Base-by-base conservation (phyloP, 2,113 vertebrate genomes). In the Sardina pilchardus region DNA sequence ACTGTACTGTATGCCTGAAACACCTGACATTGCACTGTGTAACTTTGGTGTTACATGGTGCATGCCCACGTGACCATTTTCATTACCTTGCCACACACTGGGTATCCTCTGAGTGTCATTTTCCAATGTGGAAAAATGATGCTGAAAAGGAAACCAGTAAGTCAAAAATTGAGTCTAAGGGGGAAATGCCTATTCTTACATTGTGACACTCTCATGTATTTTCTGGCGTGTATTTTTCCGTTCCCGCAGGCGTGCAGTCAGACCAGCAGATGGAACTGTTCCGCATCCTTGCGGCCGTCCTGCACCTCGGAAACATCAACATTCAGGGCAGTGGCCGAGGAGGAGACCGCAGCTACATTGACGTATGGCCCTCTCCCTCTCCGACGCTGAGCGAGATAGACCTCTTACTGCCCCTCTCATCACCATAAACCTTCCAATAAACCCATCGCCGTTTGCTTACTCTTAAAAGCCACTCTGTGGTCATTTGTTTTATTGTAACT, bases 231-330 rank as follows among this genome's bases (percentile, higher is more conserved):
- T 48, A 50, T 50, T 50, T 14, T 50, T 81, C 81, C 63, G 0
- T 30, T 47, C 53, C 0, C 90, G 6, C 92, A 97, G 96, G 96
- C n/a, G 91, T 96, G 89, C 90, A 89, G 0, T 88, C 91, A 34
- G 92, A 94, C 0, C 92, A 95, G 19, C 96, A 96, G 93, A 94
- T 96, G 94, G 96, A 95, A 91, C 89, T 96, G 3, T 95, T 96
- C 91, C 89, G 90, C 39, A 87, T 95, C 89, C 85, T 96, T 63
- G 93, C 95, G 83, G 94, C 95, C 84, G 88, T 97, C 88, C 93
- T 96, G 34, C 94, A 95, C 85, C 90, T 96, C 85, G 96, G 96
- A 24, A 96, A 96, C 0, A 14, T 95, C 0, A n/a, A 84, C 80
- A 85, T 96, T 87, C 91, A 93, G 85, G 90, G 91, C 87, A 94